Conservation (phyloP, 2,797 vertebrate genomes). For the Microctenopoma stevenorrisi region DNA sequence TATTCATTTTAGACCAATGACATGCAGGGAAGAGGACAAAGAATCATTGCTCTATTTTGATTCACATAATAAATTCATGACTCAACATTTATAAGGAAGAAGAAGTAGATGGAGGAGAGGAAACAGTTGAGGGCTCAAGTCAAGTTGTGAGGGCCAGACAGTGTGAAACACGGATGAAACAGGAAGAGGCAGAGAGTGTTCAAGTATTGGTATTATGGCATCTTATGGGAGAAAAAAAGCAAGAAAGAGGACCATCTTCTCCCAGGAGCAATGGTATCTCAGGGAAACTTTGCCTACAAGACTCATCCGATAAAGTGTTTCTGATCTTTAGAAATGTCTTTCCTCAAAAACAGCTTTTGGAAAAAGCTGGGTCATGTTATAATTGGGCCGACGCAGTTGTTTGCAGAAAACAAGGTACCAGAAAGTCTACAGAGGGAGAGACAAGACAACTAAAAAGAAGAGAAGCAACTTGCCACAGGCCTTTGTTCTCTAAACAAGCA, state of each 20-base stretch:
- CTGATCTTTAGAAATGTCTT: not conserved
- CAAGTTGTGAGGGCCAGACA: conserved; percentile 20
- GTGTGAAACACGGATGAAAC: conserved; percentile 37
- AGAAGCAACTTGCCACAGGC: conserved; percentile 37
- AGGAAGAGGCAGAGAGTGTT: conserved; percentile 1
- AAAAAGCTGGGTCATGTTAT: not conserved
- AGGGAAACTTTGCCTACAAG: conserved; percentile 2
- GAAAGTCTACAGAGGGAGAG: conserved; percentile 16
- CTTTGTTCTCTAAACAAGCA: conserved; percentile 47
- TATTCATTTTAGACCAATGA: conserved; percentile 80
- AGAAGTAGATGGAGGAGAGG: conserved; percentile 7
- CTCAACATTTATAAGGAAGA: conserved; percentile 62
- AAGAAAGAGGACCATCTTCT: not conserved
- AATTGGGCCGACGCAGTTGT: not conserved
- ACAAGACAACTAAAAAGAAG: conserved; percentile 12
- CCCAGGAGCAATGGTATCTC: not conserved
- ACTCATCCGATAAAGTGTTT: not conserved
- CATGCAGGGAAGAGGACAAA: conserved; percentile 70
- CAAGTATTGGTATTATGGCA: not conserved
- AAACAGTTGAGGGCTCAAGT: conserved; percentile 18
- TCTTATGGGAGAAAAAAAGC: not conserved
- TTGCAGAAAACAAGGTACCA: conserved; percentile 9
- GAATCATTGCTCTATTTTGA: conserved; percentile 79
- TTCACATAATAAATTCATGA: conserved; percentile 81
- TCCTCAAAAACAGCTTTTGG: not conserved